Base-by-base conservation (phyloP, 1,140 invertebrate species). In the Drosophila pruinosa region DNA sequence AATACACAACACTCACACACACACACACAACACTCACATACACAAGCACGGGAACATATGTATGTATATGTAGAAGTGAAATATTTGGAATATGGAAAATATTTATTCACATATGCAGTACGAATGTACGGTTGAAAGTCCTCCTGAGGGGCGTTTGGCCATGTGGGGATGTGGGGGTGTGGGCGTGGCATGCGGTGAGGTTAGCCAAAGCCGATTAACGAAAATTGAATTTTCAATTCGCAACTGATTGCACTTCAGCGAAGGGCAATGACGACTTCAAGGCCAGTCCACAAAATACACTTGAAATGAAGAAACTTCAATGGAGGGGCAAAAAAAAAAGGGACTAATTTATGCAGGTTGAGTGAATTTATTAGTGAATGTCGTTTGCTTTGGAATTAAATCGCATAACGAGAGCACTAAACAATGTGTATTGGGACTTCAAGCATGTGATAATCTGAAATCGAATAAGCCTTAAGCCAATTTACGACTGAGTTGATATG, bases 161-260 rank as follows among this genome's bases (percentile, higher is more conserved):
- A n/a, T 12, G 15, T 17, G 22, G 28, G 38, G 14, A 22, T 8
- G 22, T 57, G 8, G 7, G 17, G 24, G 47, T 53, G 21, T 34
- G 61, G 61, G 57, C 21, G 77, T 43, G 69, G 58, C 53, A 69
- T 72, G 71, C 50, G 62, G 28, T 63, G 47, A 65, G 74, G 70
- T 88, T 82, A 72, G 56, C 63, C 64, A 71, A 88, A 88, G 78
- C 83, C 75, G 82, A 88, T 88, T 89, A 88, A 78, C 61, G 75
- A 78, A 81, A 88, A 88, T 89, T 88, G 67, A 88, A 89, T 88
- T 88, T 88, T 72, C 67, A 67, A 78, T 86, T 86, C 75, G 71
- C 62, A 78, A 82, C 80, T 78, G 83, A 88, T 88, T 82, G 78
- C 77, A 88, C 63, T 81, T 57, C 22, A 36, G 26, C 21, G n/a